These are phyloP conservation scores for Empis stercorea DNA, from an alignment of 2,888 invertebrate genomes.

Conservation along the genomic window DNA sequence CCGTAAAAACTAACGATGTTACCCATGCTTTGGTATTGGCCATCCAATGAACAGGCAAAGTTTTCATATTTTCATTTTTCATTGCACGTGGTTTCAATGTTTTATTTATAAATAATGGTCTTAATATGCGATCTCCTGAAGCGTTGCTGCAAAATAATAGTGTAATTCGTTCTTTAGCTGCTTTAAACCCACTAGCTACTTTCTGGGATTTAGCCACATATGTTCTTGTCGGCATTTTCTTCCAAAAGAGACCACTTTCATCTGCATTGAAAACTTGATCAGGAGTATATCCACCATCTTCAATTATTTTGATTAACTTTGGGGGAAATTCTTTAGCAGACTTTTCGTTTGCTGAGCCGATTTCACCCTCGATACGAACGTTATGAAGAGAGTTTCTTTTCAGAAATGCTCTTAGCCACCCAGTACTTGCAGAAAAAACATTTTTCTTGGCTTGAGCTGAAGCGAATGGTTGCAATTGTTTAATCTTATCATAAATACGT, in stretches of 20 bases:
- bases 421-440: too few species aligned
- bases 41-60: not conserved
- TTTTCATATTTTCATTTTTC: not conserved
- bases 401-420: too few species aligned
- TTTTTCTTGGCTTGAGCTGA: too few species aligned
- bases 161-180: not conserved
- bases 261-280: conserved; percentile 1
- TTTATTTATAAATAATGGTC: not conserved
- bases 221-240: conserved; percentile 1
- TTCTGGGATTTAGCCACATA: conserved; percentile 1
- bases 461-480: too few species aligned
- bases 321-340: too few species aligned
- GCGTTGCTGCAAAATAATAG: not conserved
- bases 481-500: too few species aligned
- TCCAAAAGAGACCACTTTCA: conserved; percentile 2
- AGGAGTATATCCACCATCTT: not conserved
- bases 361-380: too few species aligned
- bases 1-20: not conserved
- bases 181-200: not conserved
- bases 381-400: too few species aligned
- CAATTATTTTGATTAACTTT: not conserved
- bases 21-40: conserved; percentile 2
- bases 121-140: not conserved
- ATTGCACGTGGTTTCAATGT: not conserved
- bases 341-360: too few species aligned